phyloP scores from a whole-genome alignment of 2,888 invertebrate species.

The Athetis lepigone region DNA sequence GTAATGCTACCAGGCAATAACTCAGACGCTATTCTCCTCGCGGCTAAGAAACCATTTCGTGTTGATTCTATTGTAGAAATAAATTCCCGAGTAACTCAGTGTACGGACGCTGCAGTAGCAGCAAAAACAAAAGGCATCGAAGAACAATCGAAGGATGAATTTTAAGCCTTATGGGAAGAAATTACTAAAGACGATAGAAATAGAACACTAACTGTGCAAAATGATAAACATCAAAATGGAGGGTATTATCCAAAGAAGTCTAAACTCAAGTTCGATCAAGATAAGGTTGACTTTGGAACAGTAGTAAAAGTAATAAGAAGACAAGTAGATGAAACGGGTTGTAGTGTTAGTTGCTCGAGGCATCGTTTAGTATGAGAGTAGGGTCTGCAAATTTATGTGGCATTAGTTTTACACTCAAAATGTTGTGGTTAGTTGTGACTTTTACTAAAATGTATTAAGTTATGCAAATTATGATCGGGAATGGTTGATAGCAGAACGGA shows the following conservation, averaged over 20 bases:
- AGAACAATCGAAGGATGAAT: constrained; percentile 63
- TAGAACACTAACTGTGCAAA: constrained; percentile 64
- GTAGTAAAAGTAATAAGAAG: constrained; percentile 58
- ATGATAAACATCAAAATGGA: constrained; percentile 63
- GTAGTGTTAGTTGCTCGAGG: constrained; percentile 70
- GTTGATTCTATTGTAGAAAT: constrained; percentile 81
- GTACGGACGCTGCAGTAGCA: constrained; percentile 72
- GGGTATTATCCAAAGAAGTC: constrained; percentile 28
- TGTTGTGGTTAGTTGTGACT: constrained; percentile 75
- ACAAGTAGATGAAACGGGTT: constrained; percentile 72
- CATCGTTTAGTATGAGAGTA: constrained; percentile 75
- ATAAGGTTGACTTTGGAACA: constrained; percentile 64
- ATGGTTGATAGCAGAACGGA: constrained; percentile 58
- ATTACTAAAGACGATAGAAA: constrained; percentile 67
- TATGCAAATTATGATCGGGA: constrained; percentile 62
- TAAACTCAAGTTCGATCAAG: constrained; percentile 50
- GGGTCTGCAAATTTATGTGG: constrained; percentile 76
- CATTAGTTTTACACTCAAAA: constrained; percentile 73
- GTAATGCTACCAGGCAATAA: constrained; percentile 82
- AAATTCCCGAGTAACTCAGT: constrained; percentile 78
- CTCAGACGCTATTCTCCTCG: constrained; percentile 75
- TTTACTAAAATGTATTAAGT: constrained; percentile 67
- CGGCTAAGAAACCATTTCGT: constrained; percentile 79
- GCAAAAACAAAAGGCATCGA: constrained; percentile 71
- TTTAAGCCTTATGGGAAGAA: constrained; percentile 72